Conservation (phyloP, 2,113 vertebrate species). For the Sturnus vulgaris region DNA sequence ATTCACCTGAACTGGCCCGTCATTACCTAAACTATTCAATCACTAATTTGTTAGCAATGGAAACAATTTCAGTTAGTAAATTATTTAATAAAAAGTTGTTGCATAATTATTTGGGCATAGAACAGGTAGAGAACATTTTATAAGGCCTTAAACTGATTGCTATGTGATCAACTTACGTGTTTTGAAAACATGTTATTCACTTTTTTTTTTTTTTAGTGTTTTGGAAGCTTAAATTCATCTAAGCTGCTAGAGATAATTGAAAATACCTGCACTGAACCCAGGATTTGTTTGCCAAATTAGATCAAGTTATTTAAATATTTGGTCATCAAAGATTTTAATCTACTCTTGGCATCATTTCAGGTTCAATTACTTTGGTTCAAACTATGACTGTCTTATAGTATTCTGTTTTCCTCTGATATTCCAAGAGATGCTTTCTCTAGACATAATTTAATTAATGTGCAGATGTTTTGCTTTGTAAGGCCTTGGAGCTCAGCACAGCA, state of each 20-base stretch:
- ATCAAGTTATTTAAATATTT: background rate
- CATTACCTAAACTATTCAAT: background rate
- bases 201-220: background rate
- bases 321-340: background rate
- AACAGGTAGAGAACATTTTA: background rate
- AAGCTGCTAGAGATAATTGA: background rate
- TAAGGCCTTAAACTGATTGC: background rate
- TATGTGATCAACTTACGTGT: background rate
- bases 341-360: background rate
- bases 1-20: background rate
- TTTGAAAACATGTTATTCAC: background rate
- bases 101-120: accelerated
- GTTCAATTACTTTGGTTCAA: background rate
- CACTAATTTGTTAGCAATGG: background rate
- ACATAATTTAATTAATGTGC: background rate
- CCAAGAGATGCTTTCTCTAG: background rate
- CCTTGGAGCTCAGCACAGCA: background rate
- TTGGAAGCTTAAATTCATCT: background rate
- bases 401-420: background rate
- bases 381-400: background rate
- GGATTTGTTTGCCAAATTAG: background rate
- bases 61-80: background rate
- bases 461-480: background rate
- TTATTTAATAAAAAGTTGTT: background rate
- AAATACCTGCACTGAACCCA: background rate